phyloP scores from a whole-genome alignment of 2,113 vertebrate genomes.

The Leiothrix lutea region DNA sequence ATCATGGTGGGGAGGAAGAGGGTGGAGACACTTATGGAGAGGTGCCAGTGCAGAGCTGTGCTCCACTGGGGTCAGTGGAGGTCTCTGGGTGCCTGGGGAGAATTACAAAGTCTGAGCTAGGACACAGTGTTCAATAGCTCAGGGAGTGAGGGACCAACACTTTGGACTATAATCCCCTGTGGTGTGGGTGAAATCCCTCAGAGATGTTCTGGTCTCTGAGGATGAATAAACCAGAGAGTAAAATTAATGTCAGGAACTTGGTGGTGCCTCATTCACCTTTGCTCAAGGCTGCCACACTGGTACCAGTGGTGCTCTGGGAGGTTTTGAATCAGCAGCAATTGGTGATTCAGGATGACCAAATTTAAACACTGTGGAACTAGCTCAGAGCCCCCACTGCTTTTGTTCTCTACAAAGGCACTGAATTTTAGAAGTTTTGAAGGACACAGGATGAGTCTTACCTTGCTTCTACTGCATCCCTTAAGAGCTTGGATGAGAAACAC shows the following conservation, averaged over 20 bases:
- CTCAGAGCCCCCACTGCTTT: neutral
- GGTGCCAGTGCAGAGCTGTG: neutral
- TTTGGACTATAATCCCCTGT: neutral
- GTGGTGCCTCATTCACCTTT: neutral
- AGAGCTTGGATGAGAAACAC: neutral
- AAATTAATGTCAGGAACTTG: neutral
- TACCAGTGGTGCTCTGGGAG: neutral
- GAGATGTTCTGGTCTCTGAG: neutral
- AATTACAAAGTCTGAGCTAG: neutral
- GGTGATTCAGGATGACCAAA: neutral
- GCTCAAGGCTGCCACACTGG: rapidly evolving
- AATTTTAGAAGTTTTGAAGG: neutral
- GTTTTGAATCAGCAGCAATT: neutral
- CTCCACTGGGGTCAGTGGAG: neutral
- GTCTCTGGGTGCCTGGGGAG: neutral
- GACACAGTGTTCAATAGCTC: neutral
- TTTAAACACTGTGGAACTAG: neutral
- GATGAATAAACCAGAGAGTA: neutral
- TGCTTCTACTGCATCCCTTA: neutral
- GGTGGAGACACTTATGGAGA: neutral
- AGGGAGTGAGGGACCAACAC: neutral
- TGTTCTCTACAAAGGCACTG: neutral
- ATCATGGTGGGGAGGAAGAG: neutral
- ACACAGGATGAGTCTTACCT: neutral
- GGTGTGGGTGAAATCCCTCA: neutral